These are phyloP conservation scores for Cephus runcator DNA, from an alignment of 2,888 invertebrate genomes.

Conservation along the genomic window DNA sequence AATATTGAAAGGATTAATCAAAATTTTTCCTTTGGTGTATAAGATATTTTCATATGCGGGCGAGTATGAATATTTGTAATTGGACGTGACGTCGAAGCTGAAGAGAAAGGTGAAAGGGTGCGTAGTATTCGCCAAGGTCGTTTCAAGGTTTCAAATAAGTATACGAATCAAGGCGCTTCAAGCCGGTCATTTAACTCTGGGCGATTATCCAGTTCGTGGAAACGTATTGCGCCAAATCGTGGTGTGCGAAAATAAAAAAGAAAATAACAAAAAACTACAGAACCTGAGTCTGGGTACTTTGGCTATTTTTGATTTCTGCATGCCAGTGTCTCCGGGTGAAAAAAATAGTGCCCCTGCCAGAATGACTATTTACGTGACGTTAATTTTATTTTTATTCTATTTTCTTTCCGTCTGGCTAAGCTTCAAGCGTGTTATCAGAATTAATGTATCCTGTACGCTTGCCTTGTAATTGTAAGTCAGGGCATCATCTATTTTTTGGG, in stretches of 20 bases:
- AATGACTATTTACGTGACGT: not conserved
- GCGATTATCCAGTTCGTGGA: not conserved
- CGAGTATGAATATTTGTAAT: not conserved
- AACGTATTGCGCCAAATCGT: not conserved
- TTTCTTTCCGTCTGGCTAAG: not conserved
- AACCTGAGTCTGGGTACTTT: not conserved
- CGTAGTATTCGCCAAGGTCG: not conserved
- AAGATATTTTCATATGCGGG: not conserved
- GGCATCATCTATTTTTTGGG: not conserved
- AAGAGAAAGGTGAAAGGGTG: not conserved
- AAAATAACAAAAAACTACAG: not conserved
- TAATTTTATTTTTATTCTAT: not conserved
- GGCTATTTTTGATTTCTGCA: not conserved
- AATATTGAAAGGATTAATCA: not conserved
- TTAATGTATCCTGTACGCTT: not conserved
- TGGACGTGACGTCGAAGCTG: not conserved
- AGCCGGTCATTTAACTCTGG: not conserved
- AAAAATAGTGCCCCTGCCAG: not conserved
- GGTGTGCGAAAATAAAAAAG: not conserved
- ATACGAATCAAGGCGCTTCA: not conserved
- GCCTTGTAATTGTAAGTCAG: not conserved
- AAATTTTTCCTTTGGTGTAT: not conserved
- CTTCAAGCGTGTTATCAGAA: not conserved
- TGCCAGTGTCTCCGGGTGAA: not conserved
- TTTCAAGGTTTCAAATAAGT: not conserved